These are phyloP conservation scores for Patella ulyssiponensis DNA, from an alignment of 2,888 invertebrate species.

Conservation along the genomic window DNA sequence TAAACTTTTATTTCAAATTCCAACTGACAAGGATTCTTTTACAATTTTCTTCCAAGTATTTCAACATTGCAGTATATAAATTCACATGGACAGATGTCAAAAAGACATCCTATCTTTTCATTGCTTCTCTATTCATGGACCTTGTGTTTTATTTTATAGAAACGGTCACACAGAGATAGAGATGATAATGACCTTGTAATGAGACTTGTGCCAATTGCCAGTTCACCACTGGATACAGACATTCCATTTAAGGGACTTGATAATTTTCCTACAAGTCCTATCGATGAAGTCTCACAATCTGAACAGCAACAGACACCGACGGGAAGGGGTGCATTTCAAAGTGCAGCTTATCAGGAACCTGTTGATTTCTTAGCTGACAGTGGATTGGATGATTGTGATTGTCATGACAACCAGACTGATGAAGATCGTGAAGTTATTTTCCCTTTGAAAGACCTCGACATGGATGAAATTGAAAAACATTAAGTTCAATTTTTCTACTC, in stretches of 20 bases:
- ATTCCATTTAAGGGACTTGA: slow-evolving; percentile 35
- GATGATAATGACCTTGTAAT: slow-evolving; percentile 49
- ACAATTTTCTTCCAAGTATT: too few species aligned
- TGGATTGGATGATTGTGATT: slow-evolving; percentile 41
- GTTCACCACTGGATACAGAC: slow-evolving; percentile 64
- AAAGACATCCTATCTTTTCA: neutral
- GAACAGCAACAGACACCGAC: neutral
- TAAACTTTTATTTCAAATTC: too few species aligned
- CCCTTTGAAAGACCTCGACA: slow-evolving; percentile 59
- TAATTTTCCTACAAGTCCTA: slow-evolving; percentile 35
- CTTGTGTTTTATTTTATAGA: slow-evolving; percentile 37
- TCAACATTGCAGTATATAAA: too few species aligned
- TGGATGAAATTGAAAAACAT: slow-evolving; percentile 68
- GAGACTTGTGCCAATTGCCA: slow-evolving; percentile 65
- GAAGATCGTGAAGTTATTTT: slow-evolving; percentile 54
- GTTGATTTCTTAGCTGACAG: neutral
- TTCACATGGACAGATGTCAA: too few species aligned
- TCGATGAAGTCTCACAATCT: slow-evolving; percentile 45
- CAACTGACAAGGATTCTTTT: too few species aligned
- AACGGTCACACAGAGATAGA: slow-evolving; percentile 45
- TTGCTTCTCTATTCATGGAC: neutral
- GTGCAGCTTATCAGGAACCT: neutral
- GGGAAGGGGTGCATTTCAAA: neutral
- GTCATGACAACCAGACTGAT: slow-evolving; percentile 29
- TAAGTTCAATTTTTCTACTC: slow-evolving; percentile 29